A percentile compares a stretch with the other conserved stretches of the same genome.
Conservation (phyloP, 2,797 vertebrate species). For the Discoglossus pictus region DNA sequence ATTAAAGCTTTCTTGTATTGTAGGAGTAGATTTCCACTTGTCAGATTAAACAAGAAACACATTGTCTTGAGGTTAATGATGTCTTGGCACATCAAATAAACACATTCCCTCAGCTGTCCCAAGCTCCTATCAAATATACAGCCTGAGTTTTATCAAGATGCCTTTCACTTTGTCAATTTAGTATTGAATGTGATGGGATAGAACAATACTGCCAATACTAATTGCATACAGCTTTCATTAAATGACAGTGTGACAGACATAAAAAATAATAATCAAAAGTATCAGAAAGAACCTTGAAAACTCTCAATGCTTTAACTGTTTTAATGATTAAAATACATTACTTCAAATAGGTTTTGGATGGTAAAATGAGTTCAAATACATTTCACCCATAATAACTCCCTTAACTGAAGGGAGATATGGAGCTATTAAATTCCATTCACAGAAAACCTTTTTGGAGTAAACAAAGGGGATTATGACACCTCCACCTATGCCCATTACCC, state of each 20-base stretch:
- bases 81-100: slow-evolving; percentile 50
- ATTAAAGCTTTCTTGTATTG: slow-evolving; percentile 33
- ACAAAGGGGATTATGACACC: no score
- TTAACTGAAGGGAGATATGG: no score
- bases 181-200: slow-evolving; percentile 41
- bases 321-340: no score
- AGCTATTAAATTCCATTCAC: no score
- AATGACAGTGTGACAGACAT: not conserved
- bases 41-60: slow-evolving; percentile 48
- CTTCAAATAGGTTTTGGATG: no score
- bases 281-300: no score
- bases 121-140: slow-evolving; percentile 34
- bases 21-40: slow-evolving; percentile 42
- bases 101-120: slow-evolving; percentile 43
- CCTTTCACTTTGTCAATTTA: slow-evolving; percentile 45
- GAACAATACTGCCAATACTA: slow-evolving; percentile 35
- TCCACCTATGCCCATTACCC: no score
- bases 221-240: slow-evolving; percentile 30
- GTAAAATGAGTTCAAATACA: no score
- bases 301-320: no score
- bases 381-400: no score
- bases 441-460: no score
- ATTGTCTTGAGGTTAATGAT: slow-evolving; percentile 52
- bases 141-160: slow-evolving; percentile 46
- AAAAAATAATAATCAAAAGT: slow-evolving; percentile 20